Conservation (phyloP, 2,113 vertebrate species). For the Artemisiospiza belli region DNA sequence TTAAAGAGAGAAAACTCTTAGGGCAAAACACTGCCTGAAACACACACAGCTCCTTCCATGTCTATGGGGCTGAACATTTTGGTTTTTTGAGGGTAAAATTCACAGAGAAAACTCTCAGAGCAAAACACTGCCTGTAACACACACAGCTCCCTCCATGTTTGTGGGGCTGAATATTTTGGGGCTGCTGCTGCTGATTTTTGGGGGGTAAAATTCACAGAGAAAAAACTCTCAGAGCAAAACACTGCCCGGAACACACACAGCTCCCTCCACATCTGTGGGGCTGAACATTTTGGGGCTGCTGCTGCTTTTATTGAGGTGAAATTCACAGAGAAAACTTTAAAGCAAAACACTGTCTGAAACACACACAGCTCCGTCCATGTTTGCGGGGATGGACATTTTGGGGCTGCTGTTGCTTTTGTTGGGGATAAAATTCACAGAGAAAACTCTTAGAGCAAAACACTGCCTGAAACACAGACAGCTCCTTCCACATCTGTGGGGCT, state of each 20-base stretch:
- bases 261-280: no score
- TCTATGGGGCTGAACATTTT: neutral
- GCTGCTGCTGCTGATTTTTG: no score
- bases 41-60: neutral
- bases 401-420: no score
- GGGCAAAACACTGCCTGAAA: conserved; percentile 48
- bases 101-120: conserved; percentile 49
- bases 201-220: no score
- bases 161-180: neutral
- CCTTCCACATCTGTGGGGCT: neutral
- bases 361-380: no score
- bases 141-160: neutral
- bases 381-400: no score
- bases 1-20: conserved; percentile 66
- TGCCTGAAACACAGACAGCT: neutral
- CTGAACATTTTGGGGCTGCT: no score
- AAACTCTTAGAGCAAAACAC: conserved; percentile 53
- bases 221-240: no score
- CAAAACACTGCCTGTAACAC: conserved; percentile 38
- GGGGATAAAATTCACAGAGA: neutral
- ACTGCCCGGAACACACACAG: no score
- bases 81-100: neutral
- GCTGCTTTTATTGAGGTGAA: neutral
- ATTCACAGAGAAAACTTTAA: neutral
- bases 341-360: no score